These are phyloP conservation scores for Gymnodraco acuticeps DNA, from an alignment of 2,797 vertebrate genomes.

Conservation along the genomic window DNA sequence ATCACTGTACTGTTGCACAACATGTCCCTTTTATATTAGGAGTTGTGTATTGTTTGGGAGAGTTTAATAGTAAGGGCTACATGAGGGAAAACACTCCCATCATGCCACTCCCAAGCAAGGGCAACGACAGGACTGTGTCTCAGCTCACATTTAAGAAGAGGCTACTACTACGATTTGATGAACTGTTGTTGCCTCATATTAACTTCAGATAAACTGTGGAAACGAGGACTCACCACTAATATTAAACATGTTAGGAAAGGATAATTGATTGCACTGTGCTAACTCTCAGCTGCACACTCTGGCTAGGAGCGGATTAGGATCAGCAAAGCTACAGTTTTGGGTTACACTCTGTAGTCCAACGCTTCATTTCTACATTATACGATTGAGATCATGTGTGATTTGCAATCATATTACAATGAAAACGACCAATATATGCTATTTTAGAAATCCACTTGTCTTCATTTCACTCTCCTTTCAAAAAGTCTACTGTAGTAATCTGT, in stretches of 20 bases:
- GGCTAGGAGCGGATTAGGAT: background rate
- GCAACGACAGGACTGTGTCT: too few relatives aligned
- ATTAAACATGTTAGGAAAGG: too few relatives aligned
- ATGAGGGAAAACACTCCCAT: too few relatives aligned
- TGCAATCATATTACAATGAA: background rate
- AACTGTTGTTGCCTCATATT: too few relatives aligned
- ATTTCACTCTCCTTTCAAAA: slow-evolving; percentile 13
- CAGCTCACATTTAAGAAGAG: too few relatives aligned
- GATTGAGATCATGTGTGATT: background rate
- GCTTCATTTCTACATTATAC: background rate
- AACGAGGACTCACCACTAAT: too few relatives aligned
- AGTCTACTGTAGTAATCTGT: slow-evolving; percentile 2
- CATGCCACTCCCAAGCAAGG: too few relatives aligned
- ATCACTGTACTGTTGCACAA: background rate
- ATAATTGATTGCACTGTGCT: too few relatives aligned
- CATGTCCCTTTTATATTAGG: background rate
- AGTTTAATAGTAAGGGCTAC: too few relatives aligned
- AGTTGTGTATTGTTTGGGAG: background rate
- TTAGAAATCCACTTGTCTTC: background rate
- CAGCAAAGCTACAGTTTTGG: background rate
- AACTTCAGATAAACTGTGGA: too few relatives aligned
- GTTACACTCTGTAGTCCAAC: background rate
- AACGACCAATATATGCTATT: background rate
- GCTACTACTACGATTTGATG: too few relatives aligned
- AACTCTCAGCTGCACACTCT: too few relatives aligned